A percentile compares a stretch with the other conserved stretches of the same genome.
These are phyloP conservation scores for Bombus huntii DNA, from an alignment of 1,140 invertebrate species.

Conservation along the genomic window DNA sequence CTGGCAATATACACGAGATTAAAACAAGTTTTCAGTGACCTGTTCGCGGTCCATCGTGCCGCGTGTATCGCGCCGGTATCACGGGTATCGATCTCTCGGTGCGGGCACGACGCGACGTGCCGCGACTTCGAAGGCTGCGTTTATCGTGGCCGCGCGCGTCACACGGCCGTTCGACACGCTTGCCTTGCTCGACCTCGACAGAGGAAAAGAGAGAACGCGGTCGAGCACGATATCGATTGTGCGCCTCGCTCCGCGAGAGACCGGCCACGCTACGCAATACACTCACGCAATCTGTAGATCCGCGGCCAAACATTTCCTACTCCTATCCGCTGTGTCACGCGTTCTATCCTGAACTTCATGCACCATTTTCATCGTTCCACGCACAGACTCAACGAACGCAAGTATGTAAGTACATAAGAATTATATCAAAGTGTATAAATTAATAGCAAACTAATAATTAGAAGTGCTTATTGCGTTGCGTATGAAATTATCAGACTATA, in stretches of 20 bases:
- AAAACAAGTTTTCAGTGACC: not conserved
- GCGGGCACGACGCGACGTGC: not conserved
- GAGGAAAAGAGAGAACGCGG: not conserved
- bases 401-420: too few species aligned
- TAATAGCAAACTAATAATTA: too few species aligned
- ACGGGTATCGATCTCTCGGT: slow-evolving; percentile 8
- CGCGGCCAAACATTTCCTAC: slow-evolving; percentile 34
- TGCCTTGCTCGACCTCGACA: slow-evolving; percentile 15
- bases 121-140: slow-evolving; percentile 20
- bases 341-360: slow-evolving; percentile 24
- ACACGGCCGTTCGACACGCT: slow-evolving; percentile 12
- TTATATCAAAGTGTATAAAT: too few species aligned
- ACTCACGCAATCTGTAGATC: slow-evolving; percentile 49
- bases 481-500: too few species aligned
- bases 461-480: too few species aligned
- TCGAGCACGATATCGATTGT: slow-evolving; percentile 42
- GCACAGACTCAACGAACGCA: not conserved
- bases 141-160: slow-evolving; percentile 1
- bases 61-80: not conserved
- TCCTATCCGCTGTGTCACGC: slow-evolving; percentile 3
- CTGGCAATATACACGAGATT: not conserved
- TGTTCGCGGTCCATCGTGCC: slow-evolving; percentile 11
- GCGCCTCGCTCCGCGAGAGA: not conserved
- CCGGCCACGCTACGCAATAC: slow-evolving; percentile 28
- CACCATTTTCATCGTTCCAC: slow-evolving; percentile 31